phyloP scores from a whole-genome alignment of 92 coral and sea anemone species.

The Parazoanthus atlanticus region DNA sequence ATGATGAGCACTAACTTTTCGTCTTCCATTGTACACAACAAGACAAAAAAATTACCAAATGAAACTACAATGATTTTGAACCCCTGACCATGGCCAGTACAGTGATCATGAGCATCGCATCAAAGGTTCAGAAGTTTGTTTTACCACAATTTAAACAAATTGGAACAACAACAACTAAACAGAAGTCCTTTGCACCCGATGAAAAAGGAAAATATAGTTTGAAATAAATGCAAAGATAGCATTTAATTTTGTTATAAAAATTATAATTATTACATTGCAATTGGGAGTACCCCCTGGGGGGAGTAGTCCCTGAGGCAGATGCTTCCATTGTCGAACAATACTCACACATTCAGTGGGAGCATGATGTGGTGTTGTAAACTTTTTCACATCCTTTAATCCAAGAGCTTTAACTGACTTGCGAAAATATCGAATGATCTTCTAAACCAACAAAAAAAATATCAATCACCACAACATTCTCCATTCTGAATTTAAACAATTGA shows the following conservation, averaged over 20 bases:
- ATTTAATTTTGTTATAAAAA: too few species aligned
- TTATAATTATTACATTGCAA: too few species aligned
- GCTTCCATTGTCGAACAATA: neutral
- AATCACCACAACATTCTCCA: conserved; percentile 4
- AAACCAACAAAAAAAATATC: conserved; percentile 12
- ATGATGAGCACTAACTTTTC: too few species aligned
- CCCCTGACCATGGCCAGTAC: too few species aligned
- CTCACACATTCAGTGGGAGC: conserved; percentile 57
- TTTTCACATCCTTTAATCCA: conserved; percentile 60
- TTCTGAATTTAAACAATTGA: neutral
- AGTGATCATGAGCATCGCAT: too few species aligned
- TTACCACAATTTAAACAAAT: too few species aligned
- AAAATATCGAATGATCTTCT: conserved; percentile 57
- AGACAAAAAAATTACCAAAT: too few species aligned
- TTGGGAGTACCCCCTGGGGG: neutral
- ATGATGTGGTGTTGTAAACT: conserved; percentile 41
- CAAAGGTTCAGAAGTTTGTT: too few species aligned
- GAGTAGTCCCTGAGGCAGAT: neutral
- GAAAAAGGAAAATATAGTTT: neutral
- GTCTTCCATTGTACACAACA: too few species aligned
- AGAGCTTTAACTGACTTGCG: conserved; percentile 46
- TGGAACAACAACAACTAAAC: too few species aligned
- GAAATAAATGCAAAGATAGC: neutral
- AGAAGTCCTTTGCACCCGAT: too few species aligned
- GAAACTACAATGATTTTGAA: too few species aligned